Evolutionary conservation across 2,888 invertebrate species (phyloP).

Genomic region (Boloria selene): DNA sequence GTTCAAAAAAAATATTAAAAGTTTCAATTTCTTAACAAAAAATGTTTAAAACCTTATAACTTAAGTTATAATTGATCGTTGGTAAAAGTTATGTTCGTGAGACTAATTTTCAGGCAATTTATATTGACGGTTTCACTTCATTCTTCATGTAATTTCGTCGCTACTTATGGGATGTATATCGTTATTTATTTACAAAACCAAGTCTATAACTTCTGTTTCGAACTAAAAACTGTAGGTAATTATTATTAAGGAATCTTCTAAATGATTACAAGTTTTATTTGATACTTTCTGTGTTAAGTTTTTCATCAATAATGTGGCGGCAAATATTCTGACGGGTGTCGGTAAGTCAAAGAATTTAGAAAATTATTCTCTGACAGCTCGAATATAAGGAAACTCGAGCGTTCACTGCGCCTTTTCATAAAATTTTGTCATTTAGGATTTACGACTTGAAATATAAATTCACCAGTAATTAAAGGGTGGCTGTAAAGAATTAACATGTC

Average conservation of each 20-base stretch:
- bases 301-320: conserved; percentile 24
- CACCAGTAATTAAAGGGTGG: neutral
- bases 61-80: neutral
- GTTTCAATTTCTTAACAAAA: neutral
- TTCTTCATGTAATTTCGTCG: conserved; percentile 11
- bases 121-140: neutral
- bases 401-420: conserved; percentile 15
- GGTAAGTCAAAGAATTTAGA: conserved; percentile 23
- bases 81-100: conserved; percentile 1
- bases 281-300: neutral
- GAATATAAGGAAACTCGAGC: conserved; percentile 18
- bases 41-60: neutral
- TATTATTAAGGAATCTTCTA: neutral
- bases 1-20: neutral
- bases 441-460: conserved; percentile 3
- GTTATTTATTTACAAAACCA: conserved; percentile 14
- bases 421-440: conserved; percentile 7
- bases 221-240: neutral
- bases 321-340: conserved; percentile 30
- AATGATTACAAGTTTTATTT: neutral
- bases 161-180: conserved; percentile 1
- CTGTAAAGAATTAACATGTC: neutral
- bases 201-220: conserved; percentile 1
- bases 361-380: conserved; percentile 22
- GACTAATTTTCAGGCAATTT: conserved; percentile 1